A percentile compares a stretch with the other conserved stretches of the same genome.
Evolutionary conservation across 2,888 invertebrate species (phyloP).

Genomic region (Deroplatys truncata): DNA sequence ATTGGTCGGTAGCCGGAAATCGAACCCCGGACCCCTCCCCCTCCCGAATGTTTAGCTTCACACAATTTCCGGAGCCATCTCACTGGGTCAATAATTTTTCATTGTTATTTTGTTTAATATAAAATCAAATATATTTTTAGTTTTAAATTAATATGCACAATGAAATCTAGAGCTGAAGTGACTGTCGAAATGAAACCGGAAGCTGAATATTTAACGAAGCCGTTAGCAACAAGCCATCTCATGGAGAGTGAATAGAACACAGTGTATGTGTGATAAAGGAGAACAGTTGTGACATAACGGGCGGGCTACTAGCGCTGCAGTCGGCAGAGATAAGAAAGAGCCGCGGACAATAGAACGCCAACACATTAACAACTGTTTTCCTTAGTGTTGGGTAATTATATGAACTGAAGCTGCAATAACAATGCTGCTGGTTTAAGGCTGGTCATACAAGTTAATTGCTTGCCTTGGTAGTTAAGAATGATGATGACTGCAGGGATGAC

Average conservation of each 20-base stretch:
- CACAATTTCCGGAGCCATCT: too few species aligned
- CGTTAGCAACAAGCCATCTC: not conserved
- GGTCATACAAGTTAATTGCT: not conserved
- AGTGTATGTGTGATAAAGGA: not conserved
- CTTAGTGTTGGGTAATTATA: not conserved
- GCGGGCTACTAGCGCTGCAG: not conserved
- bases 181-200: not conserved
- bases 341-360: not conserved
- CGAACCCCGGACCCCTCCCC: too few species aligned
- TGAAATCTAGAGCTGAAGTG: not conserved
- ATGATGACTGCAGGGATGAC: not conserved
- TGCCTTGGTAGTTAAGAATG: not conserved
- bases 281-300: not conserved
- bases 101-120: not conserved
- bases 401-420: not conserved
- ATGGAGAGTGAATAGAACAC: not conserved
- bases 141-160: not conserved
- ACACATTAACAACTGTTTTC: not conserved
- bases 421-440: not conserved
- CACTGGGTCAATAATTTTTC: too few species aligned
- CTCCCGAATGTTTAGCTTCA: too few species aligned
- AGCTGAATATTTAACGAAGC: not conserved
- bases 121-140: not conserved
- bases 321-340: not conserved
- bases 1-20: too few species aligned